Conservation (phyloP, 2,797 vertebrate species). For the Heliangelus exortis region DNA sequence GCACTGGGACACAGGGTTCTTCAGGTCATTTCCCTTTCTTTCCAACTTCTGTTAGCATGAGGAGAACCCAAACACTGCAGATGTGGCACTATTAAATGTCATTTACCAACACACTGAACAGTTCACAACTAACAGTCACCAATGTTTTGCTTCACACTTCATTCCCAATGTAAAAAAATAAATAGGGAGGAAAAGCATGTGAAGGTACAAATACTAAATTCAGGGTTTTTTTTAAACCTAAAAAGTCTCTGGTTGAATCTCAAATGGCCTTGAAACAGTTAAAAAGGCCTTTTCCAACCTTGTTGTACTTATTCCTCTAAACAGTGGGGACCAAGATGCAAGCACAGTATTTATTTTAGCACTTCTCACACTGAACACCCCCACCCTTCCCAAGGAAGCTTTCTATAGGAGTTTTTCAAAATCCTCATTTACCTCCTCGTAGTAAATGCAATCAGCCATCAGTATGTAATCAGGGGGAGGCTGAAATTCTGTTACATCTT, state of each 20-base stretch:
- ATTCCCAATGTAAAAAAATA: not conserved
- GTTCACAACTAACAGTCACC: not conserved
- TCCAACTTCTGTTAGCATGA: accelerated
- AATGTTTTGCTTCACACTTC: not conserved
- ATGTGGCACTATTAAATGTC: accelerated
- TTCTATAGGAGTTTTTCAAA: accelerated
- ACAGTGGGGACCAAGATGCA: accelerated
- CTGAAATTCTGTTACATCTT: constrained; percentile 84
- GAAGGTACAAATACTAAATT: not conserved
- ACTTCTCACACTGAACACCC: not conserved
- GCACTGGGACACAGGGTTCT: not conserved
- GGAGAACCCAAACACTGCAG: not conserved
- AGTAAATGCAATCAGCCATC: constrained; percentile 99
- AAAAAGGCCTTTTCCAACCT: not conserved
- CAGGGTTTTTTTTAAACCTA: accelerated
- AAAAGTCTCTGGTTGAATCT: not conserved
- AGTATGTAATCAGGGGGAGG: constrained; percentile 89
- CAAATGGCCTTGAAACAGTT: not conserved
- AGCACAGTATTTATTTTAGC: not conserved
- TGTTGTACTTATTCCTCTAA: accelerated
- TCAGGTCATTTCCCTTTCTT: not conserved
- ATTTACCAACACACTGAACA: not conserved
- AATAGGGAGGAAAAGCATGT: not conserved
- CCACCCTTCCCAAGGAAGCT: not conserved
- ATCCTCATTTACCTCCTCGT: constrained; percentile 87